phyloP scores from a whole-genome alignment of 2,797 vertebrate genomes.

The Limosa lapponica region DNA sequence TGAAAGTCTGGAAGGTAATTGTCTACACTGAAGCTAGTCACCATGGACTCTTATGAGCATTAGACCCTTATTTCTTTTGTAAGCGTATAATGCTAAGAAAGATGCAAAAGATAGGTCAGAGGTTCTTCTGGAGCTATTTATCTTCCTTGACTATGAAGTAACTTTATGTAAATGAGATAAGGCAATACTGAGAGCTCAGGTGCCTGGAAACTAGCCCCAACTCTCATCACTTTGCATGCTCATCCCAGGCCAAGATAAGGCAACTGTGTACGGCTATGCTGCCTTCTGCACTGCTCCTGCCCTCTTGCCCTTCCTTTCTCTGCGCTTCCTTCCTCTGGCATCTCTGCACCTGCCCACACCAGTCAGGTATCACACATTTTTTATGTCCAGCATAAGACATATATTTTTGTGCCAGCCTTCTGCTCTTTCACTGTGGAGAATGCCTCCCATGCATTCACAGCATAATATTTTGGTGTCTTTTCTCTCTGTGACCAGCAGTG shows the following conservation, averaged over 20 bases:
- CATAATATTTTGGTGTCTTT: not conserved
- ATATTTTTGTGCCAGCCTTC: not conserved
- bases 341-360: not conserved
- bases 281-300: not conserved
- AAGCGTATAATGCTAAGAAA: not conserved
- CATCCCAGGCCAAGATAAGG: not conserved
- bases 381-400: fast-evolving
- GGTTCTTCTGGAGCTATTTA: not conserved
- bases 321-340: not conserved
- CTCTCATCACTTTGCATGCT: not conserved
- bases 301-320: not conserved
- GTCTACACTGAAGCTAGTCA: not conserved
- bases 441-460: too few relatives aligned
- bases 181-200: not conserved
- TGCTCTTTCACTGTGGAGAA: not conserved
- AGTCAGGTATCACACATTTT: not conserved
- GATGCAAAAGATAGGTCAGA: not conserved
- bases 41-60: not conserved
- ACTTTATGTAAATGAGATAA: not conserved
- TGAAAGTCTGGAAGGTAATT: not conserved
- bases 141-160: not conserved
- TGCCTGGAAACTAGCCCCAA: not conserved
- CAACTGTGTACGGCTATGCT: fast-evolving
- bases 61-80: not conserved
- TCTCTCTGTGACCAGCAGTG: not conserved